Evolutionary conservation across 2,797 vertebrate genomes (phyloP).

Genomic region (Ara ararauna): DNA sequence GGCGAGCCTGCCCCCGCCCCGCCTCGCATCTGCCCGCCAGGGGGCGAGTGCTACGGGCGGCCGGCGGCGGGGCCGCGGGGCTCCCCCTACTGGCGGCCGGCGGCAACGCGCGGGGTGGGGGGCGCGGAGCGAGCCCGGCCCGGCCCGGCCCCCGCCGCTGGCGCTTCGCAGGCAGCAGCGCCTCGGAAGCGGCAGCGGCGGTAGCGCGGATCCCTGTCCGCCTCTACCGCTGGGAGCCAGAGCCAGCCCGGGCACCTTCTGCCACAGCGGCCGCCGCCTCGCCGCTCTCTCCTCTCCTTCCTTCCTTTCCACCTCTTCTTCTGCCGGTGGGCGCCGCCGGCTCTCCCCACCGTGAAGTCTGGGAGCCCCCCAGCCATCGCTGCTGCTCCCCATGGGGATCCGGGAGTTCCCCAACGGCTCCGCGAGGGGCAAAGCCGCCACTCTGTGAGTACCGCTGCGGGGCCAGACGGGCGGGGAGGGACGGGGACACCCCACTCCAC

Average conservation of each 20-base stretch:
- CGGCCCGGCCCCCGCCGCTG: background rate
- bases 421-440: slow-evolving; percentile 68
- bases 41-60: background rate
- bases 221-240: background rate
- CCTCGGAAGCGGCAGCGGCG: background rate
- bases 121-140: background rate
- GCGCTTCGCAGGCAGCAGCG: background rate
- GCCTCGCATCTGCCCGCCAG: background rate
- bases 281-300: background rate
- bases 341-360: slow-evolving; percentile 55
- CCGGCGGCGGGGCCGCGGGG: background rate
- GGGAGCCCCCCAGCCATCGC: slow-evolving; percentile 57
- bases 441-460: slow-evolving; percentile 69
- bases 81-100: slow-evolving; percentile 1
- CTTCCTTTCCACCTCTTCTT: background rate
- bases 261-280: background rate
- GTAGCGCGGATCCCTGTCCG: background rate
- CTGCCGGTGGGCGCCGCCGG: slow-evolving; percentile 25
- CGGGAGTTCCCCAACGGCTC: slow-evolving; percentile 79
- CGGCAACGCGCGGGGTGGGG: background rate
- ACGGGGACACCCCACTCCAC: background rate
- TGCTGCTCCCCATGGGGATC: slow-evolving; percentile 77
- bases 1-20: no score
- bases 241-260: background rate
- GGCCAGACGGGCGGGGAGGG: background rate